These are phyloP conservation scores for Hyla sarda DNA, from an alignment of 2,113 vertebrate species.

Conservation along the genomic window DNA sequence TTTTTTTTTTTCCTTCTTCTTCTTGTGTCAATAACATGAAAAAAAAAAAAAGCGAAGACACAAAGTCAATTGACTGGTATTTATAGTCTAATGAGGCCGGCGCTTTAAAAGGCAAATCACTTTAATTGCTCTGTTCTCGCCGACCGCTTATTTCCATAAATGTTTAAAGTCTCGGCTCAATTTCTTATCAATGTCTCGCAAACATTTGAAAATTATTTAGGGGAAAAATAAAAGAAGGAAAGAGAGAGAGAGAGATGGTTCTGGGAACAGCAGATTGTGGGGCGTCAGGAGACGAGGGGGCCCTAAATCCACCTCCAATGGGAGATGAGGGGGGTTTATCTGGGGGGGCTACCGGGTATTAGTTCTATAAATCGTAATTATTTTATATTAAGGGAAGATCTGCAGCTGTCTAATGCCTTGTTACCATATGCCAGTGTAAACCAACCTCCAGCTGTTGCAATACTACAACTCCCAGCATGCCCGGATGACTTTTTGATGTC, in stretches of 20 bases:
- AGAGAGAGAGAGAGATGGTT: not conserved
- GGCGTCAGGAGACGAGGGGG: slow-evolving; percentile 54
- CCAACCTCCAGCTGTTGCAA: no score
- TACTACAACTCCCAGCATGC: no score
- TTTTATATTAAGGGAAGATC: no score
- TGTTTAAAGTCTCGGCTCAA: slow-evolving; percentile 55
- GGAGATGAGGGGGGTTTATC: not conserved
- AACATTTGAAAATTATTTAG: slow-evolving; percentile 35
- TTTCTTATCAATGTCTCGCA: slow-evolving; percentile 53
- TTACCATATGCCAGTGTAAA: no score
- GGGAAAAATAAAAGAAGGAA: no score
- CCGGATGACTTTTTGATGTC: no score
- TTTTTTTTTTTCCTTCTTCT: no score
- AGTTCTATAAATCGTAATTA: not conserved
- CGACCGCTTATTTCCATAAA: slow-evolving; percentile 56
- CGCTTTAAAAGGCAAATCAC: slow-evolving; percentile 59
- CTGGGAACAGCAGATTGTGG: not conserved
- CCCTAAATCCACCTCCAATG: not conserved
- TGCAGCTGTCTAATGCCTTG: no score
- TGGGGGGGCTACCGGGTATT: not conserved
- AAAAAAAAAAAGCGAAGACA: slow-evolving; percentile 59
- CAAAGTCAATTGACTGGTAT: slow-evolving; percentile 60
- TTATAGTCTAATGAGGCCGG: slow-evolving; percentile 60
- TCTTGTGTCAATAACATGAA: slow-evolving; percentile 61
- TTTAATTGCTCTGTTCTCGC: slow-evolving; percentile 59